Base-by-base conservation (phyloP, 2,797 vertebrate species). In the Chloroceryle inda region DNA sequence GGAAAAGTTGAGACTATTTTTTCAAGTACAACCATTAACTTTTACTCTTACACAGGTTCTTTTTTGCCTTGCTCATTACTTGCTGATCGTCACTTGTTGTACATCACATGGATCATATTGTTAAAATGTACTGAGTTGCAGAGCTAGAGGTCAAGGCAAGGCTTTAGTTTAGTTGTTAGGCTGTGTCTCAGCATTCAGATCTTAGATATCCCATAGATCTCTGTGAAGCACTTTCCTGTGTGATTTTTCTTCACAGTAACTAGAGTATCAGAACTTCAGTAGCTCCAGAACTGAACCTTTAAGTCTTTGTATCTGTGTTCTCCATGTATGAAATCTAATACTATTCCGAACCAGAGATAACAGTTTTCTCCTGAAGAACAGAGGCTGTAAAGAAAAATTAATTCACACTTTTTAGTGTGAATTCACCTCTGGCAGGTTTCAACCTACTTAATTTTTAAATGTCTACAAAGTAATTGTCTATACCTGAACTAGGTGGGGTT, bases 171-270 rank as follows among this genome's bases (percentile, higher is more conserved):
- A 68, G 45, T 29, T 85, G 21, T 77, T 77, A 78, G 38, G 21
- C 79, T 89, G 3, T 75, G 31, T 80, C 87, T 83, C 56, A 71
- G 68, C 49, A 77, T 85, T 94, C 23, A 69, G 72, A 80, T 78
- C 37, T 89, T 42, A 74, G 35, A 44, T 47, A 55, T 35, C 69
- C 61, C 72, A 86, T 61, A 89, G 33, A 53, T 50, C 27, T 72
- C 64, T 78, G 35, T 91, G 73, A 89, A 94, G 33, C 11, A 27
- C 9, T 89, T 83, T 27, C 6, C 82, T 3, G 5, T 64, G 37
- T 83, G 79, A 75, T 89, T 88, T 94, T 88, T 92, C 53, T 64
- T 64, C n/a, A 75, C 16, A 80, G 31, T 73, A 94, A 76, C n/a
- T 29, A 10, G 22, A 79, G 35, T 47, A 52, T 63, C 64, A 85